phyloP scores from a whole-genome alignment of 2,888 invertebrate species.

The Trilocha varians region DNA sequence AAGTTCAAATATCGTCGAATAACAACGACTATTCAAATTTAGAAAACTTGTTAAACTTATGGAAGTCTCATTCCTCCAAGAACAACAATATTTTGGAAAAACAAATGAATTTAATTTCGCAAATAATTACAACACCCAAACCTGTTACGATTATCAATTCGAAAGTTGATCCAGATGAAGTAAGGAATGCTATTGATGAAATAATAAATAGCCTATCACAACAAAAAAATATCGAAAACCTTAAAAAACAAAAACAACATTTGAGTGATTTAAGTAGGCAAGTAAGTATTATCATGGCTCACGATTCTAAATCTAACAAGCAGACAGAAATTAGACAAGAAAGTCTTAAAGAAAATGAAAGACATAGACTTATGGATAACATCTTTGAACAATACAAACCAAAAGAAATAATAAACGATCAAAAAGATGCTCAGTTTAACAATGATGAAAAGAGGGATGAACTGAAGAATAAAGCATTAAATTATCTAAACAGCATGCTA shows the following conservation, averaged over 20 bases:
- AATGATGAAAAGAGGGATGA: not conserved
- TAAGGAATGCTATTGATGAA: not conserved
- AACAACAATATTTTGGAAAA: not conserved
- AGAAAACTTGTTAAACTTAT: not conserved
- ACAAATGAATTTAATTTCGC: not conserved
- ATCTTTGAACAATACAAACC: not conserved
- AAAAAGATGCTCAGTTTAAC: not conserved
- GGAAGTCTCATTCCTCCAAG: not conserved
- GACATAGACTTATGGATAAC: not conserved
- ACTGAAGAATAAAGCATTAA: conserved; percentile 1
- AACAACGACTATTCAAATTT: not conserved
- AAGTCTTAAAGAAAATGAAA: not conserved
- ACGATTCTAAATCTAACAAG: not conserved
- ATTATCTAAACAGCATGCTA: conserved; percentile 1
- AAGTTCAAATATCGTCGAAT: no score
- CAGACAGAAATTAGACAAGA: not conserved
- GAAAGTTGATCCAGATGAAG: not conserved
- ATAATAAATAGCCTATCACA: not conserved
- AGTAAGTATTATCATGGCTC: not conserved
- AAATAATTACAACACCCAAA: not conserved
- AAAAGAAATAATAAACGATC: not conserved
- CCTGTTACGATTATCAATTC: no score
- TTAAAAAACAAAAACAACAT: not conserved
- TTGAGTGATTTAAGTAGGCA: not conserved
- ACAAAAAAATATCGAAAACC: not conserved